Evolutionary conservation across 2,888 invertebrate species (phyloP).

Genomic region (Plagiodera versicolora): DNA sequence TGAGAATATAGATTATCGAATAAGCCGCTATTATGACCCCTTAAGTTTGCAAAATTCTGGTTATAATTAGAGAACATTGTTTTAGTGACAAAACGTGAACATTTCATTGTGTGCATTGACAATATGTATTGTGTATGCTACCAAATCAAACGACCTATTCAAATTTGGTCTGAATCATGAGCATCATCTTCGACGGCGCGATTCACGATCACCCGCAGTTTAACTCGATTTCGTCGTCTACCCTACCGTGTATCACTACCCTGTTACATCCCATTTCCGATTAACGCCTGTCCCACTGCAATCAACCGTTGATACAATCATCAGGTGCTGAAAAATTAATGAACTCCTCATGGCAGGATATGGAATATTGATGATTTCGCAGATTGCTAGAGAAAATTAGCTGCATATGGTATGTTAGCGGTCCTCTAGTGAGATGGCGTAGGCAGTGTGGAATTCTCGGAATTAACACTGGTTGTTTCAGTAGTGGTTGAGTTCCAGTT

Average conservation of each 20-base stretch:
- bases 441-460: too few relatives aligned
- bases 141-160: neutral
- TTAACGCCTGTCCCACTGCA: conserved; percentile 3
- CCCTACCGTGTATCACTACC: conserved; percentile 6
- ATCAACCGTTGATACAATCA: conserved; percentile 11
- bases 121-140: too few relatives aligned
- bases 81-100: too few relatives aligned
- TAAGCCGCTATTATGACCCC: too few relatives aligned
- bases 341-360: neutral
- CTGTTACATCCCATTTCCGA: conserved; percentile 15
- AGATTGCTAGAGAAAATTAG: neutral
- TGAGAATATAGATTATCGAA: too few relatives aligned
- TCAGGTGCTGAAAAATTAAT: conserved; percentile 6
- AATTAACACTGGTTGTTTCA: too few relatives aligned
- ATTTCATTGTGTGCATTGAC: too few relatives aligned
- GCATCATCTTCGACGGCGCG: neutral
- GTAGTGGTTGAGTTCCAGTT: too few relatives aligned
- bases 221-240: neutral
- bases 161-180: neutral
- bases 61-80: too few relatives aligned
- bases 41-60: too few relatives aligned
- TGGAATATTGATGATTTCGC: neutral
- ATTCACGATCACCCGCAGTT: neutral
- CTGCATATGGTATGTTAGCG: too few relatives aligned
- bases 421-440: too few relatives aligned